Evolutionary conservation across 2,888 invertebrate genomes (phyloP), one percentile per base, ranked within the genome.

Genomic region (Heteromurus nitidus): DNA sequence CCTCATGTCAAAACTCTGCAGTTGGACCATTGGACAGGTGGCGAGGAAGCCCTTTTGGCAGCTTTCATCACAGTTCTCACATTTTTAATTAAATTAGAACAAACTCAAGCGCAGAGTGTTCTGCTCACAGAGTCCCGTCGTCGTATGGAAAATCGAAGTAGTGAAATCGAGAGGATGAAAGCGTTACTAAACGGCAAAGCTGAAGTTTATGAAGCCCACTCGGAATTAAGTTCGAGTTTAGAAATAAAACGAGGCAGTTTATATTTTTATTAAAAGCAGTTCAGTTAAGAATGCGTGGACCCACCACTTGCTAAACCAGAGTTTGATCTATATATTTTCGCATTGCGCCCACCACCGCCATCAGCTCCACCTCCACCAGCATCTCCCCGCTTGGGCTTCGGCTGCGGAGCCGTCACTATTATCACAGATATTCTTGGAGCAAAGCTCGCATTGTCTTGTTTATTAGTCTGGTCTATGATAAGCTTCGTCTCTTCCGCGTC

Each of bases 71-170:
- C 75, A 20, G 72, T 80, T 5, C n/a, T 84, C 1, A 65, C 80
- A 0, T 70, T 84, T 24, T 26, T 82, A 3, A 76, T 84, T 28
- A 82, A 80, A 44, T 84, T 84, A 77, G 73, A 82, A 53, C 20
- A 73, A 13, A 64, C 84, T 0, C 44, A 80, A 2, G 69, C 77
- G 3, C 68, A 64, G 65, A 42, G 18, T 16, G 42, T 84, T 1
- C 2, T 11, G 5, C 31, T 82, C 16, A 76, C 58, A 11, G 82
- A 82, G 36, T 55, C 65, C 0, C 53, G 73, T 2, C 64, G 76
- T 18, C 76, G 70, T 26, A 80, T 84, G 80, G 80, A 82, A 44
- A 80, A 82, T 68, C 73, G 60, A 20, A 16, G 53, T 13, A 1
- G 47, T 24, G 67, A 72, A 30, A 55, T 84, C 3, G 26, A 31